Evolutionary conservation across 2,888 invertebrate genomes (phyloP).

Genomic region (Formica aserva): DNA sequence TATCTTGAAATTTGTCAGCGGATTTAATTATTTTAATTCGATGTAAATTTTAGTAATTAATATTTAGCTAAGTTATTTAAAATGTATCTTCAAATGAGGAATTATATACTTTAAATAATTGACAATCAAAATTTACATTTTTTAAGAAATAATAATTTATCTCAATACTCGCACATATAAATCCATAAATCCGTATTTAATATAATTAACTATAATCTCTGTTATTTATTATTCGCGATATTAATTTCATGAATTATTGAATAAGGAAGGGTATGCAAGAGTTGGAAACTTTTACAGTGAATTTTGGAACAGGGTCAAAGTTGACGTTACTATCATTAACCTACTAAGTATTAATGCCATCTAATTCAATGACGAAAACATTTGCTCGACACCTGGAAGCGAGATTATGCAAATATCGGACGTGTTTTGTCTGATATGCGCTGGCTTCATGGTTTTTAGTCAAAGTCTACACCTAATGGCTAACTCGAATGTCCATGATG

Average conservation of each 20-base stretch:
- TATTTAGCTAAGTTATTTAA: background rate
- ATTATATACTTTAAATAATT: background rate
- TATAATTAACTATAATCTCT: background rate
- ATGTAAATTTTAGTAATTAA: background rate
- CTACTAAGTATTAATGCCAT: slow-evolving; percentile 27
- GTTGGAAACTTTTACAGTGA: slow-evolving; percentile 18
- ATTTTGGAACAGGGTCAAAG: slow-evolving; percentile 46
- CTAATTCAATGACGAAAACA: slow-evolving; percentile 33
- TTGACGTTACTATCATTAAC: slow-evolving; percentile 39
- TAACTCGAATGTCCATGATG: background rate
- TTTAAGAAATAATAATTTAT: background rate
- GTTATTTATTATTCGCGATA: slow-evolving; percentile 5
- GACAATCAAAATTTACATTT: background rate
- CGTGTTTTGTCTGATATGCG: background rate
- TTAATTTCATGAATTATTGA: slow-evolving; percentile 14
- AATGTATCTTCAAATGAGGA: background rate
- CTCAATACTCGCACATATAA: background rate
- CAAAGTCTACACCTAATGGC: background rate
- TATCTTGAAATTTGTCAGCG: background rate
- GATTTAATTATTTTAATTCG: background rate
- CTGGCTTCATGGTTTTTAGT: slow-evolving; percentile 2
- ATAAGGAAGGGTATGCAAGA: slow-evolving; percentile 24
- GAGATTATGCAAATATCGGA: slow-evolving; percentile 25
- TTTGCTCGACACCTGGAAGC: background rate
- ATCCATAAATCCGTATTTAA: background rate